These are phyloP conservation scores for Sebastes steindachneri DNA, from an alignment of 2,797 vertebrate species.

Conservation along the genomic window DNA sequence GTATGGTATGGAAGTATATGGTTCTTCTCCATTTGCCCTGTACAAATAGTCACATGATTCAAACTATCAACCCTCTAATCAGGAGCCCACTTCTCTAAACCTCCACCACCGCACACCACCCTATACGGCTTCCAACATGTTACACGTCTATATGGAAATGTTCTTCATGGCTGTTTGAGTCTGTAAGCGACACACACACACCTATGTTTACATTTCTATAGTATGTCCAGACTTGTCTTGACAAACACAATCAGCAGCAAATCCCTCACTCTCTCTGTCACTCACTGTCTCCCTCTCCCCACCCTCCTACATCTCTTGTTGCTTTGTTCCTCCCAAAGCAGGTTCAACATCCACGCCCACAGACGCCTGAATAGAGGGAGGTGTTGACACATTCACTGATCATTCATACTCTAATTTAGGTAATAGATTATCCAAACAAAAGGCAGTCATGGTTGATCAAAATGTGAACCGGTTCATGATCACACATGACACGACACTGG, in stretches of 20 bases:
- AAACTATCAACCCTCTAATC: background rate
- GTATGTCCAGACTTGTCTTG: constrained; percentile 54
- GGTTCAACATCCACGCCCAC: constrained; percentile 59
- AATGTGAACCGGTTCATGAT: background rate
- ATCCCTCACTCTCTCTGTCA: constrained; percentile 13
- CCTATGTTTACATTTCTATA: constrained; percentile 19
- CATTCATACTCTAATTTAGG: constrained; percentile 1
- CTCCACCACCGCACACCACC: background rate
- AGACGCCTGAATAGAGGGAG: constrained; percentile 23
- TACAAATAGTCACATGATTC: constrained; percentile 4
- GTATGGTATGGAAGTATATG: background rate
- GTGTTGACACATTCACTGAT: constrained; percentile 18
- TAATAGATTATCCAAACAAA: constrained; percentile 17
- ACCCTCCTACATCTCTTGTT: background rate
- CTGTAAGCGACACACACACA: background rate
- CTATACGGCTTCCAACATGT: background rate
- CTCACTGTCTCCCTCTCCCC: background rate
- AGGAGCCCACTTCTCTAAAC: constrained; percentile 14
- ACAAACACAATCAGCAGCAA: constrained; percentile 36
- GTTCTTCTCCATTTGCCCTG: background rate
- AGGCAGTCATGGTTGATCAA: constrained; percentile 3
- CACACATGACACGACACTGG: background rate
- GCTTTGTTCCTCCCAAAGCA: constrained; percentile 48
- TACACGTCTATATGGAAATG: background rate
- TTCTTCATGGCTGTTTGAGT: constrained; percentile 10